These are phyloP conservation scores for Eupithecia exiguata DNA, from an alignment of 2,888 invertebrate species.

Conservation along the genomic window DNA sequence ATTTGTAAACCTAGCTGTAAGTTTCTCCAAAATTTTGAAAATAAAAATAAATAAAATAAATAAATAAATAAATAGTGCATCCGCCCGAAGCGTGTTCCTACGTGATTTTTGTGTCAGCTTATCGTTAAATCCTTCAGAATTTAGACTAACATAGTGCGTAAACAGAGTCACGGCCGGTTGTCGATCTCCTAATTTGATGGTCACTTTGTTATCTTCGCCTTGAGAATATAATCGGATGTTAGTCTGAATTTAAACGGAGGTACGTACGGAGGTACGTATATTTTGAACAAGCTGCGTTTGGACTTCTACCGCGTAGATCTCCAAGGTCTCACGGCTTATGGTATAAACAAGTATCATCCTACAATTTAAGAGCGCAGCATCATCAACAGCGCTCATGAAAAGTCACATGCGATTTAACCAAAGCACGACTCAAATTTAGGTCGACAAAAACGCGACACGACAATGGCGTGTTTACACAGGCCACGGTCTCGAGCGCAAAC, in stretches of 20 bases:
- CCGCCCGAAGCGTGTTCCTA: constrained; percentile 44
- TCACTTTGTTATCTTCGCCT: constrained; percentile 70
- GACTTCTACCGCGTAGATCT: constrained; percentile 12
- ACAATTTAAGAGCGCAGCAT: constrained; percentile 14
- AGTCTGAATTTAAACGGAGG: constrained; percentile 46
- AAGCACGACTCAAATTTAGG: constrained; percentile 38
- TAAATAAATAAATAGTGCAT: too few relatives aligned
- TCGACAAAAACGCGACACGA: constrained; percentile 44
- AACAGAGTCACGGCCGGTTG: constrained; percentile 81
- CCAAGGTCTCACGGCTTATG: constrained; percentile 10
- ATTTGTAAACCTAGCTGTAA: too few relatives aligned
- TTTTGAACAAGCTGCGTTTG: constrained; percentile 14
- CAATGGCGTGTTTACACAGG: constrained; percentile 58
- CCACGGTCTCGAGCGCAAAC: constrained; percentile 76
- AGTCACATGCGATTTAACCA: constrained; percentile 32
- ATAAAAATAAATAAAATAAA: too few relatives aligned
- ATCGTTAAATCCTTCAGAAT: constrained; percentile 74
- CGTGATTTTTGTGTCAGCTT: constrained; percentile 68
- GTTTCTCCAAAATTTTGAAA: too few relatives aligned
- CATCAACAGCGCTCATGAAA: constrained; percentile 9
- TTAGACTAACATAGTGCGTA: constrained; percentile 64
- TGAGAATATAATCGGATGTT: constrained; percentile 60
- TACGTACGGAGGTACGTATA: too few relatives aligned
- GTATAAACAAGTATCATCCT: background rate
- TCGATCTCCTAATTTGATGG: constrained; percentile 81